Evolutionary conservation across 2,888 invertebrate genomes (phyloP).

Genomic region (Callinectes sapidus): DNA sequence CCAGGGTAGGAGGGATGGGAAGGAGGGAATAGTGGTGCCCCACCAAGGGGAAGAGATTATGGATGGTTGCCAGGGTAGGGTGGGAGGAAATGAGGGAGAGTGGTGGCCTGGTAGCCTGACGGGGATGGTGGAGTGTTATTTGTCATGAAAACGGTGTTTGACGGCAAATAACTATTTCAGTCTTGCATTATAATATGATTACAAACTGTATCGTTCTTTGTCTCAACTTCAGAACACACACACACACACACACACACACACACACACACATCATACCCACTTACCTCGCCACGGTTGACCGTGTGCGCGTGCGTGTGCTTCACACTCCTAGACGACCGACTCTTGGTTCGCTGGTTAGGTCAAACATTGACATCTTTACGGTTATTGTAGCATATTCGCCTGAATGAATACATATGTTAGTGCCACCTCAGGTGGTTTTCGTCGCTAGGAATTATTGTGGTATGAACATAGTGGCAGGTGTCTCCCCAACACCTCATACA

Average conservation of each 20-base stretch:
- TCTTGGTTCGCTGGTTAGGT: no score
- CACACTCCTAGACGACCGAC: no score
- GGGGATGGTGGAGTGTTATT: no score
- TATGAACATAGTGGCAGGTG: not conserved
- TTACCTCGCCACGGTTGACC: not conserved
- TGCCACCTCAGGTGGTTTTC: not conserved
- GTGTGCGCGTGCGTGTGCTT: no score
- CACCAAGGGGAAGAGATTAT: no score
- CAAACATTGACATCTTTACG: no score
- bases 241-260: no score
- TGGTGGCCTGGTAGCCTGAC: no score
- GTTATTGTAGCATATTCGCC: no score
- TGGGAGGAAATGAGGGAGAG: no score
- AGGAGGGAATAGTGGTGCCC: not conserved
- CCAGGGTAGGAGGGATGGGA: not conserved
- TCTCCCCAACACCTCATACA: not conserved
- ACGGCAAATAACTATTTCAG: not conserved
- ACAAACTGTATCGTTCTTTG: not conserved
- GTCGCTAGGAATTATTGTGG: not conserved
- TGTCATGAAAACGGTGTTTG: not conserved
- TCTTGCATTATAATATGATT: not conserved
- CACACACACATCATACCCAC: not conserved
- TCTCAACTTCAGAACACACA: not conserved
- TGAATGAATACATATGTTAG: no score
- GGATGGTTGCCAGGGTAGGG: no score